These are phyloP conservation scores for Syritta pipiens DNA, from an alignment of 2,888 invertebrate species.

Conservation along the genomic window DNA sequence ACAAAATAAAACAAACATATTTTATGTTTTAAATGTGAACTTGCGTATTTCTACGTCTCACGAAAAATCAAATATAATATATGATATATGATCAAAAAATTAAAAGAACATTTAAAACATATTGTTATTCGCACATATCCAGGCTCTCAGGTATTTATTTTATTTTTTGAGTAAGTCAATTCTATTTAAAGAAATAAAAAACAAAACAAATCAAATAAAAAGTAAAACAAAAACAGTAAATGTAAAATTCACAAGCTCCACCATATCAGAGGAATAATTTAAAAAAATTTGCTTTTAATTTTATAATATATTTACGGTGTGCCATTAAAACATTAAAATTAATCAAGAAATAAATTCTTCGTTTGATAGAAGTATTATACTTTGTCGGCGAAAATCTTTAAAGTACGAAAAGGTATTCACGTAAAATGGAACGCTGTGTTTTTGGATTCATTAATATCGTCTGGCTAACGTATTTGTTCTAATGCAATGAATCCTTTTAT, in stretches of 20 bases:
- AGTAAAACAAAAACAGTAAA: neutral
- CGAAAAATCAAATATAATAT: slow-evolving; percentile 35
- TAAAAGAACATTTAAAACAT: slow-evolving; percentile 71
- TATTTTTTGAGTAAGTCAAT: slow-evolving; percentile 20
- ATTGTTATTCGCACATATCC: slow-evolving; percentile 78
- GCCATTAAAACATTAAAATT: slow-evolving; percentile 60
- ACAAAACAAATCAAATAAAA: slow-evolving; percentile 29
- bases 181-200: slow-evolving; percentile 11
- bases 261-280: slow-evolving; percentile 47
- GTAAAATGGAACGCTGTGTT: neutral
- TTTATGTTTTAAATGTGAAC: slow-evolving; percentile 63
- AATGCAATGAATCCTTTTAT: too few relatives aligned
- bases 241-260: slow-evolving; percentile 39
- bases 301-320: slow-evolving; percentile 57
- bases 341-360: slow-evolving; percentile 34
- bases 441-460: too few relatives aligned
- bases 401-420: slow-evolving; percentile 15
- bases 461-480: too few relatives aligned
- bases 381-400: slow-evolving; percentile 42
- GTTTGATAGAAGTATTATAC: slow-evolving; percentile 1
- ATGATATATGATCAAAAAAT: slow-evolving; percentile 36
- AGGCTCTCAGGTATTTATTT: slow-evolving; percentile 72
- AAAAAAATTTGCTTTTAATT: slow-evolving; percentile 26
- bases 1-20: slow-evolving; percentile 40
- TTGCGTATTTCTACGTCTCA: slow-evolving; percentile 59